Percentiles rank a stretch among this genome's conserved stretches.
phyloP scores from a whole-genome alignment of 2,888 invertebrate genomes.

The Drosophila mimica region DNA sequence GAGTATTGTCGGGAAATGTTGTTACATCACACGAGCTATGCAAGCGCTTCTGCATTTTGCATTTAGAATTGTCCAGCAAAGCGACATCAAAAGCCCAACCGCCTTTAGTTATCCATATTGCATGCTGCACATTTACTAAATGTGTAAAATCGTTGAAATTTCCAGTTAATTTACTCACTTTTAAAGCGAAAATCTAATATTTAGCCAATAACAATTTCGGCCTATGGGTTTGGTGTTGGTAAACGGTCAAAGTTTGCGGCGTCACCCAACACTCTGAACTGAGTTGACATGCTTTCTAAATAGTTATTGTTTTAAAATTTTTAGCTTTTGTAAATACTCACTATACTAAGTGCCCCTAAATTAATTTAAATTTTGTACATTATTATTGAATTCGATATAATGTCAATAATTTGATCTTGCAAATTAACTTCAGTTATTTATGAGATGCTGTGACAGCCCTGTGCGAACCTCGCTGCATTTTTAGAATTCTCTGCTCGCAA shows the following conservation, averaged over 20 bases:
- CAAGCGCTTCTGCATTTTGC: not conserved
- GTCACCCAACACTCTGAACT: conserved; percentile 18
- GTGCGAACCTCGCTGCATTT: conserved; percentile 53
- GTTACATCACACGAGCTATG: conserved; percentile 48
- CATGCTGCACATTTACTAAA: not conserved
- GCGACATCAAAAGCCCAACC: not conserved
- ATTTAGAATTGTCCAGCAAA: not conserved
- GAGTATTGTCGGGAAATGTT: conserved; percentile 21
- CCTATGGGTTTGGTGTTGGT: conserved; percentile 53
- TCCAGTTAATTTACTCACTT: conserved; percentile 59
- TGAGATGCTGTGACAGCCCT: conserved; percentile 50
- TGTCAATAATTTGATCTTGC: not conserved
- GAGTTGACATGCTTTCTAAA: conserved; percentile 26
- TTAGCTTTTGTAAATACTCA: no score
- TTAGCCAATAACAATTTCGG: conserved; percentile 69
- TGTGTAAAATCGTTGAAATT: not conserved
- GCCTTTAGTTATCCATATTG: no score
- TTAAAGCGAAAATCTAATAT: conserved; percentile 56
- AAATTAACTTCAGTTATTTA: not conserved
- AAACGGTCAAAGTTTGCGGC: conserved; percentile 29
- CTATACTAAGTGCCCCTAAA: no score
- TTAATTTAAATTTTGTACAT: not conserved
- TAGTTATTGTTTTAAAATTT: not conserved
- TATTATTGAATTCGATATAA: not conserved
- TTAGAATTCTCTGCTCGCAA: conserved; percentile 25